Percentiles rank a stretch among this genome's conserved stretches.
phyloP scores from a whole-genome alignment of 2,888 invertebrate species.

The Dilophus febrilis region DNA sequence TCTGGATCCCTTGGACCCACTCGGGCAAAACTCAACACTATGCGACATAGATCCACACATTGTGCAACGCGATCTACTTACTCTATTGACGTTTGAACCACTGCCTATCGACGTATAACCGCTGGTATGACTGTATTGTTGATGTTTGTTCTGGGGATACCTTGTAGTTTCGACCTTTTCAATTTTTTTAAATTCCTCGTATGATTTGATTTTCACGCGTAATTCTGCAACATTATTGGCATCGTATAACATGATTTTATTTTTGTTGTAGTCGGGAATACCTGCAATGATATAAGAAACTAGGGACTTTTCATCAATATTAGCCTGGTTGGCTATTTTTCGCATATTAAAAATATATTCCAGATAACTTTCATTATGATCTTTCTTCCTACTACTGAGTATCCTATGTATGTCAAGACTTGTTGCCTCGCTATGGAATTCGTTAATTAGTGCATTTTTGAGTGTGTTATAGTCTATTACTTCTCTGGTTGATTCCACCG shows the following conservation, averaged over 20 bases:
- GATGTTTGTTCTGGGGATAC: too few relatives aligned
- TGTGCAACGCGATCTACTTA: too few relatives aligned
- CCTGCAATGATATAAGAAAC: slow-evolving; percentile 7
- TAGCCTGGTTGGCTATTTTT: slow-evolving; percentile 7
- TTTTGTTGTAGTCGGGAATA: slow-evolving; percentile 4
- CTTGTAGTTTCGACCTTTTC: neutral
- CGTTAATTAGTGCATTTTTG: slow-evolving; percentile 2
- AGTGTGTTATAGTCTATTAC: slow-evolving; percentile 3
- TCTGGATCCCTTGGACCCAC: slow-evolving; percentile 5
- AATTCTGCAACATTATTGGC: neutral
- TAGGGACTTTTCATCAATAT: slow-evolving; percentile 7
- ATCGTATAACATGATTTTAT: slow-evolving; percentile 6
- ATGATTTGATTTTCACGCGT: neutral
- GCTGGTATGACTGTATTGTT: too few relatives aligned
- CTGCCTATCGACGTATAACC: too few relatives aligned
- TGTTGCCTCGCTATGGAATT: slow-evolving; percentile 5
- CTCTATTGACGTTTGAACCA: too few relatives aligned
- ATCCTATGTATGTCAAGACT: slow-evolving; percentile 6
- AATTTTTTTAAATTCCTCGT: neutral
- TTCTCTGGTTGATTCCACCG: slow-evolving; percentile 1
- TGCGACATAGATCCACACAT: slow-evolving; percentile 8
- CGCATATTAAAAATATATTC: slow-evolving; percentile 9
- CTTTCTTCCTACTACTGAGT: slow-evolving; percentile 5
- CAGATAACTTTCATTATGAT: slow-evolving; percentile 4
- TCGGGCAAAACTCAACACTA: slow-evolving; percentile 1